Evolutionary conservation across 2,797 vertebrate genomes (phyloP).

Genomic region (Bradypodion ventrale): DNA sequence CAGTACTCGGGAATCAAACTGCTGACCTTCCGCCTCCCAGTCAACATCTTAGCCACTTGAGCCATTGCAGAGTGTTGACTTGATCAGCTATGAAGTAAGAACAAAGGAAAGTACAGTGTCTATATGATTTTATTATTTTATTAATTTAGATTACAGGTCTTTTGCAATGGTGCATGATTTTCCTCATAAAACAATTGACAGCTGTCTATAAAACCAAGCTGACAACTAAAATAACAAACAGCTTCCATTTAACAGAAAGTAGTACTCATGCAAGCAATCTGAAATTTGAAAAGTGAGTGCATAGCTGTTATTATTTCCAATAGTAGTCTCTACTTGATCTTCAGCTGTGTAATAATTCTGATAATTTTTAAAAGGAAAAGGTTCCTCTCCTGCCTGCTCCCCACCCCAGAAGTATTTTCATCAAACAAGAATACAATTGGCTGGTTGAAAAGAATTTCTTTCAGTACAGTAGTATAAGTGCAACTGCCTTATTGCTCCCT

Average conservation of each 20-base stretch:
- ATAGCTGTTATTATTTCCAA: conserved; percentile 59
- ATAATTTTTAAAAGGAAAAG: conserved; percentile 4
- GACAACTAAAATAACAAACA: conserved; percentile 34
- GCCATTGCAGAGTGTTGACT: too few relatives aligned
- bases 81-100: background rate
- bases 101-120: background rate
- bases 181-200: background rate
- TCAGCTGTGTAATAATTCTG: background rate
- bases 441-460: conserved; percentile 22
- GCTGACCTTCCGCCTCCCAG: too few relatives aligned
- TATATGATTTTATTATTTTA: background rate
- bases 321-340: conserved; percentile 25
- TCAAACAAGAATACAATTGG: conserved; percentile 20
- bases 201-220: background rate
- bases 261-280: conserved; percentile 51
- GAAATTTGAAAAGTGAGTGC: conserved; percentile 58
- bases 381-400: background rate
- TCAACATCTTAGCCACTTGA: too few relatives aligned
- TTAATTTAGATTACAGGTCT: background rate
- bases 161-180: background rate
- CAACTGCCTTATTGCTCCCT: background rate
- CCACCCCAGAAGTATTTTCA: background rate
- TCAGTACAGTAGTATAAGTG: conserved; percentile 29
- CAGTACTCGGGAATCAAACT: too few relatives aligned
- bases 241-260: conserved; percentile 50